Conservation (phyloP, 2,797 vertebrate species). For the Hydrophis major region DNA sequence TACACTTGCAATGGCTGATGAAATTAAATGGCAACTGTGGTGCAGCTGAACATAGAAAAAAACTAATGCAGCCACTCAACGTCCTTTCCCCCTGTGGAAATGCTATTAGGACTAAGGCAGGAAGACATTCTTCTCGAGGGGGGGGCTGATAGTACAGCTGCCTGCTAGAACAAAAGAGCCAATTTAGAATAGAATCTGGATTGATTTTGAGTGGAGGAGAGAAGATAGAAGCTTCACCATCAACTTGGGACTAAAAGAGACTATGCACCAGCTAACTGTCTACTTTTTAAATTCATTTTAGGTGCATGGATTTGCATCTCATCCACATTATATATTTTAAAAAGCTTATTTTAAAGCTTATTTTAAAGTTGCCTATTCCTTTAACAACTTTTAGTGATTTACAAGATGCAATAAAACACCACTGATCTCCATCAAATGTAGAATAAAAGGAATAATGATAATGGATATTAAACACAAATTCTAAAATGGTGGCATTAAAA, state of each 20-base stretch:
- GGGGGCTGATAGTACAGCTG: conserved; percentile 21
- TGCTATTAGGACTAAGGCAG: conserved; percentile 23
- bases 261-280: neutral
- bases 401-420: neutral
- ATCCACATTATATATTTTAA: neutral
- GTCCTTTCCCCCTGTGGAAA: neutral
- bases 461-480: neutral
- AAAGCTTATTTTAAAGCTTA: neutral
- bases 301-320: neutral
- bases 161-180: conserved; percentile 6
- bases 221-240: conserved; percentile 19
- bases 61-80: conserved; percentile 21
- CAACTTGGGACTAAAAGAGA: neutral
- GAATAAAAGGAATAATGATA: neutral
- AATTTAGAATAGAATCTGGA: conserved; percentile 7
- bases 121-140: conserved; percentile 8
- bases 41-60: conserved; percentile 14
- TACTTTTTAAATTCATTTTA: neutral
- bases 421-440: neutral
- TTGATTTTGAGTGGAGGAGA: conserved; percentile 29
- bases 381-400: neutral
- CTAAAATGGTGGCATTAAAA: neutral
- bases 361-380: neutral
- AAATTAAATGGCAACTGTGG: conserved; percentile 20
- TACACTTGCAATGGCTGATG: neutral